phyloP scores from a whole-genome alignment of 2,888 invertebrate genomes.

The Platycheirus rosarum region DNA sequence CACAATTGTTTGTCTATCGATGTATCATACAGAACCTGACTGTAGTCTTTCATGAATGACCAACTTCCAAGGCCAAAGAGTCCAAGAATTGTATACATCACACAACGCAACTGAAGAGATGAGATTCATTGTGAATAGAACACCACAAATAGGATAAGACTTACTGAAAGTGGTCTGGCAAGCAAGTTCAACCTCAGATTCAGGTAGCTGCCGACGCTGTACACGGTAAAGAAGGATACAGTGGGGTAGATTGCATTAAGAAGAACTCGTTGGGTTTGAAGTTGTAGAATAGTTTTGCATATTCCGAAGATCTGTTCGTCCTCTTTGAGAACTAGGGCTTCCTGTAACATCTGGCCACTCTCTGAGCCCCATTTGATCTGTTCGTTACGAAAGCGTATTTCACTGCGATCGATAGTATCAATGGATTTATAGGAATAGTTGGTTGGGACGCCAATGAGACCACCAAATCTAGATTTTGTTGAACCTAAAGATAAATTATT shows the following conservation, averaged over 20 bases:
- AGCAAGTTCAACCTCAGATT: constrained; percentile 85
- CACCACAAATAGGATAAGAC: constrained; percentile 75
- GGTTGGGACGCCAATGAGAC: constrained; percentile 88
- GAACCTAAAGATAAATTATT: constrained; percentile 81
- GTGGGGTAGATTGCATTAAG: constrained; percentile 85
- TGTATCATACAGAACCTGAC: constrained; percentile 86
- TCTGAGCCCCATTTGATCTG: constrained; percentile 87
- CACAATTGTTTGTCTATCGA: constrained; percentile 86
- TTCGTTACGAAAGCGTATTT: constrained; percentile 86
- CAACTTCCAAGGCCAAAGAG: constrained; percentile 85
- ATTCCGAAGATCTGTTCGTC: constrained; percentile 92
- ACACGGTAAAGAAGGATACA: constrained; percentile 83
- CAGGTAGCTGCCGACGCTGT: constrained; percentile 83
- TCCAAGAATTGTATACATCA: constrained; percentile 85
- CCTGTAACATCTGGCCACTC: constrained; percentile 85
- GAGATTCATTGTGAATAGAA: neutral
- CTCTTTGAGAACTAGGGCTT: constrained; percentile 89
- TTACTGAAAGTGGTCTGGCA: constrained; percentile 83
- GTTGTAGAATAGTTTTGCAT: constrained; percentile 88
- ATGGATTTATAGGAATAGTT: constrained; percentile 86
- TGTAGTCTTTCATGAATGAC: constrained; percentile 86
- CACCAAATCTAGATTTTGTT: constrained; percentile 85
- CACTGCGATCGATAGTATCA: constrained; percentile 84
- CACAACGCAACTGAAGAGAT: constrained; percentile 78
- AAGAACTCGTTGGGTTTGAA: constrained; percentile 85